Evolutionary conservation across 2,113 vertebrate genomes (phyloP), one percentile per base, ranked within the genome.

Genomic region (Elanoides forficatus): DNA sequence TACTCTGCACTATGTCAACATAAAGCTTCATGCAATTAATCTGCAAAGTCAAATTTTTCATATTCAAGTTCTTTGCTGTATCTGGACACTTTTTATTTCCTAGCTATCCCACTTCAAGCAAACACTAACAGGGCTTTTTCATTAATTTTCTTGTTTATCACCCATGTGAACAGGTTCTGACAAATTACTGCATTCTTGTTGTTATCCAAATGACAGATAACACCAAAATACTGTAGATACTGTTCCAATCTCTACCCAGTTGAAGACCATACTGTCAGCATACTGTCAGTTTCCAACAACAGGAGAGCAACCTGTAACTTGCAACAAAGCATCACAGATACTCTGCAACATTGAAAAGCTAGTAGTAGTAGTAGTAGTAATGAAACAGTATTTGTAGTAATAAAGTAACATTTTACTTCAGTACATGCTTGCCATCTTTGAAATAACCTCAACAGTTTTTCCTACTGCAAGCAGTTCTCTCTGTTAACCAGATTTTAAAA

Each of bases 1-100:
- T 97, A 97, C 78, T 97, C 96, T 70, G 95, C 15, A 90, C 56
- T 38, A 60, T 20, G 32, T 56, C n/a, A 60, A 87, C 79, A 90
- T 63, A 82, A 88, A 96, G 90, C 55, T 95, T 52, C 95, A 92
- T 96, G 83, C 94, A 95, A 85, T 95, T 96, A 58, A 89, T 66
- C 52, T 88, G 75, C 95, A n/a, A 93, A 68, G 42, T 12, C 8
- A 0, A 26, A 32, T 12, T 45, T 89, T 84, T 62, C 47, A 79
- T 30, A 79, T 58, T 76, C n/a, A 55, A 23, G 13, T 34, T 11
- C 27, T 84, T 66, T 68, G 7, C 23, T 73, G 23, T 23, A 71
- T 22, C 58, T 52, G 13, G 40, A 70, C 47, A 60, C 9, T 55
- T 58, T 43, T 34, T 11, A 67, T 56, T 78, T 86, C 42, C 60